Percentiles rank a stretch among this genome's conserved stretches.
These are phyloP conservation scores for Xenopus petersii DNA, from an alignment of 2,797 vertebrate species.

Conservation along the genomic window DNA sequence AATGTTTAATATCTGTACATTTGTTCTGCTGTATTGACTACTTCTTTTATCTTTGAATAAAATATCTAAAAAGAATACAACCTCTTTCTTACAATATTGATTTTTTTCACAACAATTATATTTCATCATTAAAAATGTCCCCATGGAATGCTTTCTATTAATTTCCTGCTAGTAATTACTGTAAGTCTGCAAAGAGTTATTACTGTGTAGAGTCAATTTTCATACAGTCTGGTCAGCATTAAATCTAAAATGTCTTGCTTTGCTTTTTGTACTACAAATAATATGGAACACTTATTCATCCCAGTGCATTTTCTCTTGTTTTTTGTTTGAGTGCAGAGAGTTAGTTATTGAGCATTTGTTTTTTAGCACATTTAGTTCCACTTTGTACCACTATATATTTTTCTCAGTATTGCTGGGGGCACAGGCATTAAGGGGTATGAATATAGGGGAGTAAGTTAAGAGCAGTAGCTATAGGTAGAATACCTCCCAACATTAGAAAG, in stretches of 20 bases:
- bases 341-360: no score
- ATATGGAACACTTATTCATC: no score
- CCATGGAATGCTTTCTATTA: conserved; percentile 23
- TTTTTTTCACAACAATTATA: conserved; percentile 29
- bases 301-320: no score
- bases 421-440: no score
- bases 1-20: neutral
- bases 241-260: neutral
- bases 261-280: no score
- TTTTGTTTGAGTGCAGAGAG: no score
- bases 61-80: conserved; percentile 8
- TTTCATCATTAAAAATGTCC: conserved; percentile 37
- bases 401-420: no score
- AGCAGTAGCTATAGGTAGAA: no score
- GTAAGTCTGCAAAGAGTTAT: conserved; percentile 19
- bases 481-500: no score
- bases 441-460: no score
- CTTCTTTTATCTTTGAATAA: conserved; percentile 15
- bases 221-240: neutral
- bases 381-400: no score
- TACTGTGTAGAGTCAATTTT: conserved; percentile 6
- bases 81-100: conserved; percentile 32
- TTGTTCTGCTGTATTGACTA: conserved; percentile 25
- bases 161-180: conserved; percentile 21
- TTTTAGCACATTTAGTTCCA: no score